A percentile compares a stretch with the other conserved stretches of the same genome.
phyloP scores from a whole-genome alignment of 2,797 vertebrate species.

The Distichodus sexfasciatus region DNA sequence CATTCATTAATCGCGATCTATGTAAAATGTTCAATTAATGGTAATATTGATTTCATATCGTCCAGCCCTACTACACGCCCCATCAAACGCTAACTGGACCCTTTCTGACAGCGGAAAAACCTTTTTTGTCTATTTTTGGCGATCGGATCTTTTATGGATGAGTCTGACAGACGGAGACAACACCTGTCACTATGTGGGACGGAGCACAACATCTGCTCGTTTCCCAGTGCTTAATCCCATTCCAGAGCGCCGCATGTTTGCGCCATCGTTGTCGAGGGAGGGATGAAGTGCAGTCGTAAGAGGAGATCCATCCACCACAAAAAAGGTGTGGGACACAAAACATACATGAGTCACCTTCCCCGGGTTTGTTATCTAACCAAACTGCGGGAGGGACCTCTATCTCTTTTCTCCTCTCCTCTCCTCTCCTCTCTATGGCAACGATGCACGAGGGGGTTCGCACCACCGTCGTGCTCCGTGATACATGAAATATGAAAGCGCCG shows the following conservation, averaged over 20 bases:
- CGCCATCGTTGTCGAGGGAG: background rate
- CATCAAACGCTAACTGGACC: background rate
- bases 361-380: background rate
- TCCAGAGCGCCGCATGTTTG: background rate
- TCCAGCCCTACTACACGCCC: background rate
- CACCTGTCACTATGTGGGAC: constrained; percentile 46
- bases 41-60: too few species aligned
- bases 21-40: too few species aligned
- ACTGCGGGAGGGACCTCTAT: background rate
- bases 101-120: constrained; percentile 34
- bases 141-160: constrained; percentile 53
- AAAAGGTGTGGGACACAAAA: background rate
- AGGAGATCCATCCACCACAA: background rate
- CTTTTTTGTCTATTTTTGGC: constrained; percentile 48
- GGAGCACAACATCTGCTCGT: constrained; percentile 41
- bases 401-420: too few species aligned
- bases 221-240: background rate
- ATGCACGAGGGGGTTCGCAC: background rate
- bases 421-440: background rate
- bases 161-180: constrained; percentile 36
- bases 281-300: too few species aligned
- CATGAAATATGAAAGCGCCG: background rate
- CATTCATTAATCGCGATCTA: too few species aligned
- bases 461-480: background rate
- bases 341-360: background rate